A percentile compares a stretch with the other conserved stretches of the same genome.
phyloP scores from a whole-genome alignment of 2,797 vertebrate species.

The Cygnus olor region DNA sequence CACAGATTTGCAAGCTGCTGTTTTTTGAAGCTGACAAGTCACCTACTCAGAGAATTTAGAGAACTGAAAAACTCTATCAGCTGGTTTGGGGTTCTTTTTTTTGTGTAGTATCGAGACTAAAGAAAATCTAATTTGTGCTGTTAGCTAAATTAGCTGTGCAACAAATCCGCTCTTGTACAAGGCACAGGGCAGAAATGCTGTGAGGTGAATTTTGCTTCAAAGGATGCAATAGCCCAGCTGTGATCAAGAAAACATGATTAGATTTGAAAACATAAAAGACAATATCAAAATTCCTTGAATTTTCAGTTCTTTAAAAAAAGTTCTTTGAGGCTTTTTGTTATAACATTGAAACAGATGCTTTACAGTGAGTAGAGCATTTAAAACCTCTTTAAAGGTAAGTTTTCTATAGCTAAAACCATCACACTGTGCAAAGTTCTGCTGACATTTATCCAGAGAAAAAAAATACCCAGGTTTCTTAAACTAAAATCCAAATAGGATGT shows the following conservation, averaged over 20 bases:
- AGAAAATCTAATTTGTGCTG: neutral
- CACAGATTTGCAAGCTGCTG: neutral
- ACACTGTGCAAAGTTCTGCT: neutral
- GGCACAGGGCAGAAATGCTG: neutral
- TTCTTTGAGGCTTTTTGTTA: neutral
- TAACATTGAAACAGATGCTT: neutral
- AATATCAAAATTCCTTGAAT: neutral
- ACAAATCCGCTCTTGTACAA: neutral
- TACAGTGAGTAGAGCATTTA: neutral
- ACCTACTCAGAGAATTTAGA: neutral
- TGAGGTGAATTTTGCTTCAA: conserved; percentile 37
- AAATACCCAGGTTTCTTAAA: neutral
- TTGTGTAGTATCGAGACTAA: neutral
- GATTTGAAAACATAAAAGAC: neutral
- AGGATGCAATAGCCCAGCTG: conserved; percentile 29
- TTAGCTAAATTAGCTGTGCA: neutral
- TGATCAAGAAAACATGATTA: conserved; percentile 23
- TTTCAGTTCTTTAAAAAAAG: neutral
- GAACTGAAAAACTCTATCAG: neutral
- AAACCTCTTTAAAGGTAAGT: neutral
- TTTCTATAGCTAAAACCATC: neutral
- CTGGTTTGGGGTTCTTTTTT: neutral
- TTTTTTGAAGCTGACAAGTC: neutral
- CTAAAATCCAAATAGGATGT: neutral
- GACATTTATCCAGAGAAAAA: neutral